Conservation (phyloP, 2,113 vertebrate genomes). For the Dromas ardeola region DNA sequence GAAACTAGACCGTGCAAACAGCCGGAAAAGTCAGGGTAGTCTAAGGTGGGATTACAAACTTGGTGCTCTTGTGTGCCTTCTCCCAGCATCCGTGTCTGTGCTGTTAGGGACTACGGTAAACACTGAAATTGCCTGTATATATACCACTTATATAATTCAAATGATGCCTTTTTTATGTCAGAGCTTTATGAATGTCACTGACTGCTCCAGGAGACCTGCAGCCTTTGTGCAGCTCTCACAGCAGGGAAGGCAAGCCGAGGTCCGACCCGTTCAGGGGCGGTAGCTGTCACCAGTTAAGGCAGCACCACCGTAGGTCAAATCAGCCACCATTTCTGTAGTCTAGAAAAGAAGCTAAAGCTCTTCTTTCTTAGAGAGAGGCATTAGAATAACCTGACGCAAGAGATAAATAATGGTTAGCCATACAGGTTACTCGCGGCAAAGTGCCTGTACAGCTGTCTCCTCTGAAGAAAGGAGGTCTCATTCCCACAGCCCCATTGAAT, state of each 20-base stretch:
- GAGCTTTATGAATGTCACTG: not conserved
- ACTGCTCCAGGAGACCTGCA: not conserved
- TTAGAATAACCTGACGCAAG: too few species aligned
- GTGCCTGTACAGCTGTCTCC: not conserved
- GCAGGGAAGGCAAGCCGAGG: not conserved
- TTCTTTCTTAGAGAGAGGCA: not conserved
- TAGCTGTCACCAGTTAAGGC: not conserved
- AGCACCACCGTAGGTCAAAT: not conserved
- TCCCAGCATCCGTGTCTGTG: accelerated
- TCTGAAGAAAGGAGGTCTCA: not conserved
- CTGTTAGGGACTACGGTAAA: accelerated
- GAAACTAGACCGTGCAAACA: not conserved
- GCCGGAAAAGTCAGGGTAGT: not conserved
- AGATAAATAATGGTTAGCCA: not conserved
- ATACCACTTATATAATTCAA: not conserved
- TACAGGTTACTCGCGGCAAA: not conserved
- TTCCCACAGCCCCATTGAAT: not conserved
- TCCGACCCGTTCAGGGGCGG: not conserved
- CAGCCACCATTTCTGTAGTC: not conserved
- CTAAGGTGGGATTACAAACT: not conserved
- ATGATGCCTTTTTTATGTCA: not conserved
- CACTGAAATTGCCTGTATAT: not conserved
- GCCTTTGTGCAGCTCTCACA: not conserved
- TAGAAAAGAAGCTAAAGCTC: not conserved
- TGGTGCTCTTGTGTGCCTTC: accelerated